Evolutionary conservation across 2,113 vertebrate species (phyloP).

Genomic region (Nyctereutes procyonoides): DNA sequence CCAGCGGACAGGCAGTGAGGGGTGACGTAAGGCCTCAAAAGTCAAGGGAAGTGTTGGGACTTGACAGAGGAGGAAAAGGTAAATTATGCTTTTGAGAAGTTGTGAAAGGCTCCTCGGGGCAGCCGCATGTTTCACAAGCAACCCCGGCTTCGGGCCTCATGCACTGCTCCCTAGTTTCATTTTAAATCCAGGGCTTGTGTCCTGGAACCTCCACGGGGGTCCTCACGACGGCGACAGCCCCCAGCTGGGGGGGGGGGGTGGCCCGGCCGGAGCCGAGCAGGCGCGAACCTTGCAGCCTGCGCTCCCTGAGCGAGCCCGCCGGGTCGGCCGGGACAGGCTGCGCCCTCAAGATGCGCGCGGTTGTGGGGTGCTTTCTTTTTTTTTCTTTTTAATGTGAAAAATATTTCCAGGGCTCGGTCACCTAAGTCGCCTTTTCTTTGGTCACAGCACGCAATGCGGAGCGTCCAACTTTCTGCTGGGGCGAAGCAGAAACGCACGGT

Average conservation of each 20-base stretch:
- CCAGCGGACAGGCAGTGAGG: neutral
- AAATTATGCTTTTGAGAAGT: neutral
- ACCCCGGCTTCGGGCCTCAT: neutral
- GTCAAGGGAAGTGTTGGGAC: conserved; percentile 27
- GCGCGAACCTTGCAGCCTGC: no score
- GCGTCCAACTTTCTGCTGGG: neutral
- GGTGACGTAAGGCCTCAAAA: conserved; percentile 60
- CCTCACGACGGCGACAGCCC: no score
- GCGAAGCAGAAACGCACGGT: neutral
- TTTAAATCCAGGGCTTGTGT: neutral
- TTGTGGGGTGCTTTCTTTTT: no score
- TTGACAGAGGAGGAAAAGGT: conserved; percentile 26
- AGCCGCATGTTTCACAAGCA: neutral
- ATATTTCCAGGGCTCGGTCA: neutral
- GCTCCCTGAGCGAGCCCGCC: no score
- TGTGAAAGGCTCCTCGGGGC: neutral
- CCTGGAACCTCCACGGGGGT: no score
- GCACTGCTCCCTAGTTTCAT: neutral
- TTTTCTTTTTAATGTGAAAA: neutral
- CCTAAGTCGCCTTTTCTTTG: neutral
- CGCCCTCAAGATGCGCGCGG: no score
- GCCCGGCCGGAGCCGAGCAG: no score
- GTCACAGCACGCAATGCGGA: neutral
- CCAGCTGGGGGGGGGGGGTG: no score
- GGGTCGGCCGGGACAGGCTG: no score